Evolutionary conservation across 2,113 vertebrate genomes (phyloP), one percentile per base, ranked within the genome.

Genomic region (Sardina pilchardus): DNA sequence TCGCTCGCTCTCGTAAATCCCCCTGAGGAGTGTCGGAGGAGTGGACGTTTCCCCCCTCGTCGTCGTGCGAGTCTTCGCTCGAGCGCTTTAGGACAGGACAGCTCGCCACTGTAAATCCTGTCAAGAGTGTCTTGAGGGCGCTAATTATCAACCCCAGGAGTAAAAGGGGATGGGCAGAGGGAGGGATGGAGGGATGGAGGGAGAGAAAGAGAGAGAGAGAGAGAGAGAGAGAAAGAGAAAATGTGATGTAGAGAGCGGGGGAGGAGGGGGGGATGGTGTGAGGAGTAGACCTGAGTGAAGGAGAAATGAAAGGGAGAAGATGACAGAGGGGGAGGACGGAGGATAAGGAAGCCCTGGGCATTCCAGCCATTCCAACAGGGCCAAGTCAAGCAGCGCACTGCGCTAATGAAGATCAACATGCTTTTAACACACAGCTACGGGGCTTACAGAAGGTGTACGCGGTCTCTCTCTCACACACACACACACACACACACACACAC

Each of bases 371-470:
- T 63, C 86, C 88, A 10, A 81, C 81, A 56, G 34, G 85, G 91
- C 84, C 7, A 36, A 90, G 92, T 90, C 91, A 50, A 87, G 89
- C 88, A 88, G 42, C 84, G 86, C 86, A 91, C 50, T 12, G 88
- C 85, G 81, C 88, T 90, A 91, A 85, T 44, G 87, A 82, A 92
- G 90, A 91, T 92, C 89, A 92, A 85, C 87, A 8, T 45, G 4
- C 82, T 63, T 84, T 82, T 59, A 89, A 89, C 84, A 86, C 82
- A 88, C 67, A 81, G 26, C 34, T 80, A 47, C 50, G 26, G 56
- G 67, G 48, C 48, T 17, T 19, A 50, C 8, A 17, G 48, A 12
- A 14, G 2, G 48, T 14, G 48, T 3, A 7, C 48, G 4, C 16
- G 19, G 50, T 17, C 14, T 17, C 50, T 17, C 16, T 17, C 44